phyloP scores from a whole-genome alignment of 2,113 vertebrate species.

The Neogobius melanostomus region DNA sequence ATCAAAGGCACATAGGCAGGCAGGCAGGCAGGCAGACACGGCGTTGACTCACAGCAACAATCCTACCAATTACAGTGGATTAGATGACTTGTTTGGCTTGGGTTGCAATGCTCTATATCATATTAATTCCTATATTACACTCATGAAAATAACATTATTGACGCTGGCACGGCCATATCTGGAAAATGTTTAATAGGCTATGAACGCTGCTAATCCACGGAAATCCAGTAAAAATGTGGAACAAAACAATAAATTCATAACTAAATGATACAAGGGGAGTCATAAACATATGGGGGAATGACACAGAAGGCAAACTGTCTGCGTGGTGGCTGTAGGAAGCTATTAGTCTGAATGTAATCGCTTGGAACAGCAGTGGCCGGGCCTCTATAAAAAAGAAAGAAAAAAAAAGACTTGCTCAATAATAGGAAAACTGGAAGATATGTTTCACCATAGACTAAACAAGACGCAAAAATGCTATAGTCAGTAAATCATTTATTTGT shows the following conservation, averaged over 20 bases:
- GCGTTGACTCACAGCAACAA: conserved; percentile 75
- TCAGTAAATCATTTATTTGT: too few relatives aligned
- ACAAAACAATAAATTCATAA: conserved; percentile 65
- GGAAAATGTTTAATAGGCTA: conserved; percentile 73
- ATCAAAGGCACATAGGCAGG: conserved; percentile 69
- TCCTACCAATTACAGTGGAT: conserved; percentile 76
- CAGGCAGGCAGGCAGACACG: conserved; percentile 67
- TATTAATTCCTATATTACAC: conserved; percentile 73
- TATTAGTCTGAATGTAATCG: not conserved
- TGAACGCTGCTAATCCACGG: conserved; percentile 70
- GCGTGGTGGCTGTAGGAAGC: conserved; percentile 6
- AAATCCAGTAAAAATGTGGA: conserved; percentile 71
- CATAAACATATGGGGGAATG: conserved; percentile 8
- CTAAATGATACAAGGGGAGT: conserved; percentile 50
- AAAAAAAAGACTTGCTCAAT: not conserved
- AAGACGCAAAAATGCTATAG: not conserved
- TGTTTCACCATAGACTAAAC: not conserved
- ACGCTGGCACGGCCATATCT: conserved; percentile 64
- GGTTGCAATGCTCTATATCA: conserved; percentile 60
- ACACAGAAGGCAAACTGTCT: conserved; percentile 13
- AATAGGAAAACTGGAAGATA: not conserved
- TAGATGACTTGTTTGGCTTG: conserved; percentile 74
- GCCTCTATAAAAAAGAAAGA: too few relatives aligned
- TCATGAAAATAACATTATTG: conserved; percentile 64
- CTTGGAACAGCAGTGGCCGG: not conserved